Evolutionary conservation across 2,113 vertebrate genomes (phyloP), one percentile per base, ranked within the genome.

Genomic region (Poeciliopsis turrubarensis): DNA sequence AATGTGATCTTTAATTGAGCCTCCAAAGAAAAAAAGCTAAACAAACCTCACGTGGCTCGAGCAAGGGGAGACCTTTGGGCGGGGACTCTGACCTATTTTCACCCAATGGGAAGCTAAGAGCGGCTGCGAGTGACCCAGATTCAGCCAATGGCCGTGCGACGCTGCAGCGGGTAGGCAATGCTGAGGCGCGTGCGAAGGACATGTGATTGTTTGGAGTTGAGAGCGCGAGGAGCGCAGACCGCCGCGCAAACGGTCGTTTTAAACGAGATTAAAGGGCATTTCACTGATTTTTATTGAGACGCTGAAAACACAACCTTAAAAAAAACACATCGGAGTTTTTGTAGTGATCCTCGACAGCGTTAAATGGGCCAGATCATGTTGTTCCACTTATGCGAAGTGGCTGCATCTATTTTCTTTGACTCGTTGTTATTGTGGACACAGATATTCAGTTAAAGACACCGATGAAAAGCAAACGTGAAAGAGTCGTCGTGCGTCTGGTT

Each of bases 61-160:
- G 91, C 93, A 93, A 92, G 87, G 92, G 89, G 88, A 89, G 84
- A 68, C 78, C 85, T 73, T 51, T 93, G 92, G 95, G 94, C 80
- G 94, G 93, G 87, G 92, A 91, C 72, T 93, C 60, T 91, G 93
- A 92, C 93, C 93, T 93, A 94, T 57, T 91, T 94, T 87, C 66
- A 68, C 15, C 95, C 94, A 95, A 95, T 95, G 0, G 72, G 66
- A 75, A 54, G 19, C 47, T 12, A 68, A 31, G 60, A 78, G 70
- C 68, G 64, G 75, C 65, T 73, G 85, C 85, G 73, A 89, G 80
- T 94, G 94, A 95, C 94, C 94, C 92, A 95, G 73, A 88, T 95
- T 92, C 68, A 73, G 77, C 95, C 94, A 95, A 95, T 95, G 74
- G 22, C 64, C 32, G 65, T 63, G 72, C 89, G 41, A 86, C 79